Evolutionary conservation across 2,888 invertebrate genomes (phyloP).

Genomic region (Ethmia dodecea): DNA sequence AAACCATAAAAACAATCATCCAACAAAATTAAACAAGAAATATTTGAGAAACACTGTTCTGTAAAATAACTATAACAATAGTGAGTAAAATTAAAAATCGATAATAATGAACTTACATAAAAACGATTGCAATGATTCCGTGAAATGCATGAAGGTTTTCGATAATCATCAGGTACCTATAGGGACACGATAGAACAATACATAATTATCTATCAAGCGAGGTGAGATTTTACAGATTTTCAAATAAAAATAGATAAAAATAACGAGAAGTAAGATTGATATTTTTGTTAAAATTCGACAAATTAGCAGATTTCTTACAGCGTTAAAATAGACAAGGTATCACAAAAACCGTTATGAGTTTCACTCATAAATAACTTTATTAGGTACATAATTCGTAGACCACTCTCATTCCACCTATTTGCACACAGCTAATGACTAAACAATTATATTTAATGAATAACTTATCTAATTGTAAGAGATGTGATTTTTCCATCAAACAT

Average conservation of each 20-base stretch:
- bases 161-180: conserved; percentile 67
- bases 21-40: conserved; percentile 39
- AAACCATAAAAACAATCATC: conserved; percentile 37
- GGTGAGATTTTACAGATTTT: too few relatives aligned
- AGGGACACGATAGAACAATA: conserved; percentile 45
- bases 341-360: too few relatives aligned
- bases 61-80: conserved; percentile 30
- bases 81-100: not conserved
- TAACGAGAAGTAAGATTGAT: not conserved
- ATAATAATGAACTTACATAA: not conserved
- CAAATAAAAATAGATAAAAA: too few relatives aligned
- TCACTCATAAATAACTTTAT: too few relatives aligned
- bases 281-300: not conserved
- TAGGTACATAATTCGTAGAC: too few relatives aligned
- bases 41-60: conserved; percentile 75
- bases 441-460: too few relatives aligned
- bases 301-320: too few relatives aligned
- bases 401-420: too few relatives aligned
- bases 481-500: too few relatives aligned
- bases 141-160: conserved; percentile 32
- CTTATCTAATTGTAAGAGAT: too few relatives aligned
- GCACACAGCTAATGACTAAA: too few relatives aligned
- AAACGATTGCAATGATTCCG: conserved; percentile 14
- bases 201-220: not conserved
- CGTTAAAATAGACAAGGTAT: too few relatives aligned